Evolutionary conservation across 2,888 invertebrate species (phyloP).

Genomic region (Uropetala carovei): DNA sequence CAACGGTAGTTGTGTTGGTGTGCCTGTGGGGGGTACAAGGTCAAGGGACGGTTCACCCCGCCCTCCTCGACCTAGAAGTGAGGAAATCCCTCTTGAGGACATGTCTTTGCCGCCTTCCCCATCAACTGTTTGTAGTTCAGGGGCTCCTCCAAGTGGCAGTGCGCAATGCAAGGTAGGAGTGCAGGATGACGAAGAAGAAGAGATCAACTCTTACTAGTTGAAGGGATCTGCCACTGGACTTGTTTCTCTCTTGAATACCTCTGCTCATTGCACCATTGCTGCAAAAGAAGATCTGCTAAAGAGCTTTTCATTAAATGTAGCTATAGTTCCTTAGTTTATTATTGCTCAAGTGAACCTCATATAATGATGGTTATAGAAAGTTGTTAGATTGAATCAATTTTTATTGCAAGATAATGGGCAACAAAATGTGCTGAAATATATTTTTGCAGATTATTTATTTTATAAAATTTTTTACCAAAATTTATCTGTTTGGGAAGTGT

Average conservation of each 20-base stretch:
- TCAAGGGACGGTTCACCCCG: conserved; percentile 86
- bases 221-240: conserved; percentile 50
- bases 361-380: conserved; percentile 24
- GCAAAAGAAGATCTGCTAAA: conserved; percentile 43
- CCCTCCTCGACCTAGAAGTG: conserved; percentile 84
- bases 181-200: conserved; percentile 39
- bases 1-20: conserved; percentile 9
- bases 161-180: conserved; percentile 53
- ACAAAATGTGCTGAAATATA: conserved; percentile 9
- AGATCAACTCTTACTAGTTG: conserved; percentile 30
- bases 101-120: conserved; percentile 75
- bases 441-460: conserved; percentile 38
- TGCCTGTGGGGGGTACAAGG: conserved; percentile 73
- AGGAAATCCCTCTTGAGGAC: conserved; percentile 89
- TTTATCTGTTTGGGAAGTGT: neutral
- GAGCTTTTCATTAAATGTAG: conserved; percentile 45
- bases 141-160: conserved; percentile 36
- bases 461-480: neutral
- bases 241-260: conserved; percentile 12
- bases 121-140: conserved; percentile 44
- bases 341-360: neutral
- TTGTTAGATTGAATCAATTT: conserved; percentile 40
- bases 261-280: conserved; percentile 31
- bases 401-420: neutral
- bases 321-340: conserved; percentile 52